Evolutionary conservation across 2,888 invertebrate genomes (phyloP).

Genomic region (Nemoura dubitans): DNA sequence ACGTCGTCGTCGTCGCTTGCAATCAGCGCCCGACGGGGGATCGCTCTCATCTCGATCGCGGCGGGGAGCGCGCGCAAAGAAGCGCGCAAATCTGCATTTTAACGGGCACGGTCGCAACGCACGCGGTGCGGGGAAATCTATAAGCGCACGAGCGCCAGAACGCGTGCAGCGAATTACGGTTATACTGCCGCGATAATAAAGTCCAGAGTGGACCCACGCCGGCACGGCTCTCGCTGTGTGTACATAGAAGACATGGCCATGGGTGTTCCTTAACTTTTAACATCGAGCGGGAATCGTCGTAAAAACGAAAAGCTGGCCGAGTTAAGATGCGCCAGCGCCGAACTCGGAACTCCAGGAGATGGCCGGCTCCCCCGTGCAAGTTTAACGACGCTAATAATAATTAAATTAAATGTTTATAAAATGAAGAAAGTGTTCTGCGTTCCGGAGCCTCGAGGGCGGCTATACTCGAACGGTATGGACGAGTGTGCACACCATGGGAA

Average conservation of each 20-base stretch:
- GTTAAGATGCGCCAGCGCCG: not conserved
- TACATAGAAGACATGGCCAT: not conserved
- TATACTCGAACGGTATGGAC: too few relatives aligned
- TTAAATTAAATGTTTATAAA: conserved; percentile 36
- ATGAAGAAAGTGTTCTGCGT: not conserved
- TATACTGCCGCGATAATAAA: not conserved
- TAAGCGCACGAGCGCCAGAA: not conserved
- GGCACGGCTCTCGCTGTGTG: too few relatives aligned
- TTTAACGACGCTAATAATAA: conserved; percentile 38
- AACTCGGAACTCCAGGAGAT: too few relatives aligned
- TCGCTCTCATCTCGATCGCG: not conserved
- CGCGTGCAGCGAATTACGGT: not conserved
- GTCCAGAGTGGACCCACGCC: not conserved
- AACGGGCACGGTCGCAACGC: not conserved
- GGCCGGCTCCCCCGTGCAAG: not conserved
- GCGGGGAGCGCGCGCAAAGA: not conserved
- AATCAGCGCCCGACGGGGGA: not conserved
- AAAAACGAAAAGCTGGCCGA: not conserved
- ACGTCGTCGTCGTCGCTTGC: too few relatives aligned
- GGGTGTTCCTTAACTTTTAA: not conserved
- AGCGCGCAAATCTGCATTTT: not conserved
- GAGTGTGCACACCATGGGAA: not conserved
- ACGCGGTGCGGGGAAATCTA: not conserved
- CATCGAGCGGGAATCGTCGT: not conserved
- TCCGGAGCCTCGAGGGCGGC: not conserved